These are phyloP conservation scores for Streblospio benedicti DNA, from an alignment of 1,140 invertebrate genomes.

Conservation along the genomic window DNA sequence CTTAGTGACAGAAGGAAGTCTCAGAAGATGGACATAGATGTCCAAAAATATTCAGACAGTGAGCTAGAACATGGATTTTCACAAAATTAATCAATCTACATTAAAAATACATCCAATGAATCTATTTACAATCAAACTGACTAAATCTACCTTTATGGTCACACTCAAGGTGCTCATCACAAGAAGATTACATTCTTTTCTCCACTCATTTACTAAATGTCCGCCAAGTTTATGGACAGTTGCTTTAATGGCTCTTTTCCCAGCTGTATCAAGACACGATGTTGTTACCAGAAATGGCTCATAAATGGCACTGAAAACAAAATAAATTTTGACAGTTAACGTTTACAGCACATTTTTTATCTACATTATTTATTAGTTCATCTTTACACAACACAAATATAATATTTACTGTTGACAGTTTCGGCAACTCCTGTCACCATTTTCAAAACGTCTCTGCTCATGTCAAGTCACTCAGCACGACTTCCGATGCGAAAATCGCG, in stretches of 20 bases:
- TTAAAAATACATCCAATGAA: background rate
- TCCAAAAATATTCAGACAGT: too few species aligned
- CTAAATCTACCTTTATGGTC: conserved; percentile 55
- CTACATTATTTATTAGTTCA: too few species aligned
- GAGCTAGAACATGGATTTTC: too few species aligned
- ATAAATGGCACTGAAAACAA: conserved; percentile 32
- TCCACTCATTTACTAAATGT: conserved; percentile 46
- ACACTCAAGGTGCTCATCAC: conserved; percentile 59
- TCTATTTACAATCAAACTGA: background rate
- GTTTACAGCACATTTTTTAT: background rate
- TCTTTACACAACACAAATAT: too few species aligned
- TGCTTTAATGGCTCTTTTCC: conserved; percentile 31
- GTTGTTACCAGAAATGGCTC: conserved; percentile 39
- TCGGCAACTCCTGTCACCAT: too few species aligned
- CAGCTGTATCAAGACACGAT: conserved; percentile 31
- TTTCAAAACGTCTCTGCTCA: too few species aligned
- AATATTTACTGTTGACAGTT: too few species aligned
- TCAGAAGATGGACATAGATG: too few species aligned
- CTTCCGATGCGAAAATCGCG: too few species aligned
- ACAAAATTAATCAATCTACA: too few species aligned
- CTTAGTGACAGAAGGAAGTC: too few species aligned
- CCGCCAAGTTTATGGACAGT: conserved; percentile 37
- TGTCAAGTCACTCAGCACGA: too few species aligned
- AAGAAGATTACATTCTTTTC: conserved; percentile 52
- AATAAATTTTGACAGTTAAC: conserved; percentile 4